Percentiles rank a stretch among this genome's conserved stretches.
These are phyloP conservation scores for Drosophila chauvacae DNA, from an alignment of 1,140 invertebrate species.

Conservation along the genomic window DNA sequence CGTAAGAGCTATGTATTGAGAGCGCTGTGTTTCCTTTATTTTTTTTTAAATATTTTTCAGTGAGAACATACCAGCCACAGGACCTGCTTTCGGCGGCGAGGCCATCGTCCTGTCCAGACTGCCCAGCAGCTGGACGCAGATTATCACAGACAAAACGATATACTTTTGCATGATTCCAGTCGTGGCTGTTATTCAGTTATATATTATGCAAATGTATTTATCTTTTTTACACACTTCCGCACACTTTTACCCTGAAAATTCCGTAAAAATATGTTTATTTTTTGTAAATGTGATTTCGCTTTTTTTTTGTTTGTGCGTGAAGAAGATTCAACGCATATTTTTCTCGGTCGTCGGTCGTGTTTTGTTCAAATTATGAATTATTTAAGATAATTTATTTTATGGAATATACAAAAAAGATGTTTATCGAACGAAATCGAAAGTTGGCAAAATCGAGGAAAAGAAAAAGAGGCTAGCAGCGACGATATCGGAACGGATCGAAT, in stretches of 20 bases:
- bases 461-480: constrained; percentile 14
- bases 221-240: constrained; percentile 51
- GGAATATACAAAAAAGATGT: constrained; percentile 22
- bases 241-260: constrained; percentile 59
- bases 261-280: constrained; percentile 31
- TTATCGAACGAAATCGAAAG: constrained; percentile 57
- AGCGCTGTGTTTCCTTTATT: neutral
- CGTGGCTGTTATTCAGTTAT: constrained; percentile 18
- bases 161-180: constrained; percentile 75
- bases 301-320: constrained; percentile 13
- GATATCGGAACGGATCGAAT: constrained; percentile 25
- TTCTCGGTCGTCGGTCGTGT: constrained; percentile 27
- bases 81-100: constrained; percentile 64
- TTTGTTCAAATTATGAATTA: constrained; percentile 46
- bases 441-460: constrained; percentile 31
- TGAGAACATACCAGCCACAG: constrained; percentile 62
- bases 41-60: neutral
- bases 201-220: constrained; percentile 35
- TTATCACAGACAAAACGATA: constrained; percentile 80
- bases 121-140: constrained; percentile 70
- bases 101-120: constrained; percentile 64
- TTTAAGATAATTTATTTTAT: constrained; percentile 28
- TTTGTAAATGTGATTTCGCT: constrained; percentile 51
- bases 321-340: constrained; percentile 48
- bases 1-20: constrained; percentile 16